Evolutionary conservation across 2,797 vertebrate species (phyloP).

Genomic region (Typhlichthys eigenmanni): DNA sequence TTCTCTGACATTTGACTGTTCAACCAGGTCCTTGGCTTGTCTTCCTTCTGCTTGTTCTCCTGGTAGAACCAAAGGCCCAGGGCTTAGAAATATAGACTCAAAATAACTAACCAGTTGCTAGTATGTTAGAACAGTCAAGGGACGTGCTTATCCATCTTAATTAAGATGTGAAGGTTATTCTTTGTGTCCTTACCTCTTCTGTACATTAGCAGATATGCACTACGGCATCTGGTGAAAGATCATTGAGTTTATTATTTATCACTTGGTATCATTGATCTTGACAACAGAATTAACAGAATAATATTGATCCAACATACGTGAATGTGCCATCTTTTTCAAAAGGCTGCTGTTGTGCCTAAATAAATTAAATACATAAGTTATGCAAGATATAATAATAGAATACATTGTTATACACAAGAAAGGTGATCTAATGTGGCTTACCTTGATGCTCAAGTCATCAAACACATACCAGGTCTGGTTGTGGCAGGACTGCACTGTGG

Average conservation of each 20-base stretch:
- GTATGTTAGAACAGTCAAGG: too few relatives aligned
- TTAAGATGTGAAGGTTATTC: neutral
- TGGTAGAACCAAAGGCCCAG: neutral
- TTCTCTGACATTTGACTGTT: neutral
- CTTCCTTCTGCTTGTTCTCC: neutral
- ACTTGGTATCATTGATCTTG: neutral
- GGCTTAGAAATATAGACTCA: too few relatives aligned
- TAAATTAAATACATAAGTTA: neutral
- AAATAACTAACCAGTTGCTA: too few relatives aligned
- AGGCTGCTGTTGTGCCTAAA: slow-evolving; percentile 14
- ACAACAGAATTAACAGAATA: neutral
- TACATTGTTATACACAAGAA: neutral
- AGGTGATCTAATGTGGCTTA: slow-evolving; percentile 5
- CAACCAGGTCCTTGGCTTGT: neutral
- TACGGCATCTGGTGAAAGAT: slow-evolving; percentile 31
- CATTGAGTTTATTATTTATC: neutral
- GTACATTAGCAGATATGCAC: slow-evolving; percentile 61
- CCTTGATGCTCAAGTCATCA: slow-evolving; percentile 42
- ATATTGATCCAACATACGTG: slow-evolving; percentile 1
- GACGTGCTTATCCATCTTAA: neutral
- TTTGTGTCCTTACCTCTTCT: slow-evolving; percentile 37
- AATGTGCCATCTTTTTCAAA: neutral
- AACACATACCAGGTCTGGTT: slow-evolving; percentile 54
- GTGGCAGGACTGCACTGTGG: slow-evolving; percentile 39
- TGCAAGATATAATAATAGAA: neutral